These are phyloP conservation scores for Papilio helenus DNA, from an alignment of 1,140 invertebrate genomes.

Conservation along the genomic window DNA sequence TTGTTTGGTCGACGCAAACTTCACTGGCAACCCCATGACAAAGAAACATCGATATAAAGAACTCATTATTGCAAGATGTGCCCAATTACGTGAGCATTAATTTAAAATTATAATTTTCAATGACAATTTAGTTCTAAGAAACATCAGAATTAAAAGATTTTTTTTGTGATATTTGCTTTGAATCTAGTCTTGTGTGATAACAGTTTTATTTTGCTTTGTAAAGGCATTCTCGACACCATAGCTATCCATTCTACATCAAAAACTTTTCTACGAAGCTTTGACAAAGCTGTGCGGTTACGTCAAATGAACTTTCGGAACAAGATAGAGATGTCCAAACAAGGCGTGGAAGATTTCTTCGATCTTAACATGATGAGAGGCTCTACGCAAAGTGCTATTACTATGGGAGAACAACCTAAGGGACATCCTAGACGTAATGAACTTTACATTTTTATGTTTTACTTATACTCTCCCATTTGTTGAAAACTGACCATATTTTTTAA, in stretches of 20 bases:
- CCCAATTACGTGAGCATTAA: slow-evolving; percentile 81
- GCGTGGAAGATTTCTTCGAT: slow-evolving; percentile 72
- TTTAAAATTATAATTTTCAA: neutral
- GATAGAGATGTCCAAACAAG: slow-evolving; percentile 55
- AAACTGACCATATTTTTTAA: too few species aligned
- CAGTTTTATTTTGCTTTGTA: slow-evolving; percentile 34
- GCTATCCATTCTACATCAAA: slow-evolving; percentile 66
- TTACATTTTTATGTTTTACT: slow-evolving; percentile 23
- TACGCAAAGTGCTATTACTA: slow-evolving; percentile 60
- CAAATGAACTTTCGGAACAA: slow-evolving; percentile 71
- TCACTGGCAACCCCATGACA: slow-evolving; percentile 85
- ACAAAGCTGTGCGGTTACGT: slow-evolving; percentile 68
- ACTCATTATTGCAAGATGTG: slow-evolving; percentile 85
- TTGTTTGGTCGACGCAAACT: slow-evolving; percentile 81
- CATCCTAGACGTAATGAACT: slow-evolving; percentile 61
- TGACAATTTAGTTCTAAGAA: neutral
- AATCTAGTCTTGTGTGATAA: slow-evolving; percentile 1
- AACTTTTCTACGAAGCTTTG: slow-evolving; percentile 70
- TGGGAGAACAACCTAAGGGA: slow-evolving; percentile 61
- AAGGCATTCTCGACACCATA: slow-evolving; percentile 66
- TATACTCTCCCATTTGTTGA: too few species aligned
- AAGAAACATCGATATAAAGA: slow-evolving; percentile 85
- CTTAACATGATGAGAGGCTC: slow-evolving; percentile 71
- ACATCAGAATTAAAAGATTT: neutral
- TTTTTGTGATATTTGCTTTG: neutral